Percentiles rank a stretch among this genome's conserved stretches.
Conservation (phyloP, 2,113 vertebrate species). For the Serilophus lunatus region DNA sequence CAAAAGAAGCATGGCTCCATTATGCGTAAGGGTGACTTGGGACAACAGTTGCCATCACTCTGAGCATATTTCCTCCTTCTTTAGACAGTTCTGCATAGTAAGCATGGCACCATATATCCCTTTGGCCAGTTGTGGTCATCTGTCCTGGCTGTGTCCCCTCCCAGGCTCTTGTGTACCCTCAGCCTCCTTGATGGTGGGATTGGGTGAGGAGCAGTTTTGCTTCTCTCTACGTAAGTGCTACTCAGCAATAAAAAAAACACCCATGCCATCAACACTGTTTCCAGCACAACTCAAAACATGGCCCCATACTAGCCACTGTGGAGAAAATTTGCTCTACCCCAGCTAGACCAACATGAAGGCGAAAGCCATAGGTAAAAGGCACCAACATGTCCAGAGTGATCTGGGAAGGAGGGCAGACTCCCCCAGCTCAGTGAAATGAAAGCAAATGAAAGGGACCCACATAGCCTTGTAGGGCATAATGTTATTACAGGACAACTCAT, state of each 20-base stretch:
- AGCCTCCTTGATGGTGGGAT: neutral
- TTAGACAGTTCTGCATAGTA: neutral
- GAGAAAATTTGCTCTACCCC: neutral
- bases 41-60: neutral
- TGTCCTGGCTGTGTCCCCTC: neutral
- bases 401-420: neutral
- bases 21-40: neutral
- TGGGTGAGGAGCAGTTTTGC: neutral
- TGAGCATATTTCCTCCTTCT: neutral
- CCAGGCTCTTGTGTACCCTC: too few species aligned
- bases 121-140: neutral
- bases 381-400: neutral
- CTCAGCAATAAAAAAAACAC: neutral
- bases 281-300: neutral
- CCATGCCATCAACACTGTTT: neutral
- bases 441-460: conserved; percentile 65
- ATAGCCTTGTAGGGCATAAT: conserved; percentile 67
- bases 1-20: neutral
- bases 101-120: neutral
- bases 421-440: neutral
- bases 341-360: neutral
- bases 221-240: neutral
- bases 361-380: conserved; percentile 21
- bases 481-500: conserved; percentile 73
- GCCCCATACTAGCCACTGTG: neutral